phyloP scores from a whole-genome alignment of 2,113 vertebrate species.

The Chloropsis hardwickii region DNA sequence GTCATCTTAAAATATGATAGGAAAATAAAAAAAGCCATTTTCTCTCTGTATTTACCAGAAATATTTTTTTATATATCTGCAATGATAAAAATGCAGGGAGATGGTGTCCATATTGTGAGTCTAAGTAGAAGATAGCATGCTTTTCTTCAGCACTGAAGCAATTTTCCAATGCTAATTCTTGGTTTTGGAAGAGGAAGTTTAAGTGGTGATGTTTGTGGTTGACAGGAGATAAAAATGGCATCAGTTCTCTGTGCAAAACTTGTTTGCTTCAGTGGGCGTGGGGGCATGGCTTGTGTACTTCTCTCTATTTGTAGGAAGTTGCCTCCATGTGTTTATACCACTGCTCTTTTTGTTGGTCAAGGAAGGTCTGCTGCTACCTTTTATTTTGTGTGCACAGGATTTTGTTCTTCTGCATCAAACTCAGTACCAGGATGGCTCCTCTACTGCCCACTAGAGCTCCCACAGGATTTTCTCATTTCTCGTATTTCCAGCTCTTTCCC shows the following conservation, averaged over 20 bases:
- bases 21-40: not conserved
- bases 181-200: not conserved
- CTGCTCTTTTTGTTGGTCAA: not conserved
- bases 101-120: not conserved
- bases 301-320: not conserved
- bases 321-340: not conserved
- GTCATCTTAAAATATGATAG: not conserved
- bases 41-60: not conserved
- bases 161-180: not conserved
- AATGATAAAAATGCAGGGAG: not conserved
- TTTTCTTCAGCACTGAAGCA: not conserved
- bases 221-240: not conserved
- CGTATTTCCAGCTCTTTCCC: not conserved
- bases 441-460: not conserved
- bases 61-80: not conserved
- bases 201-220: not conserved
- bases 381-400: not conserved
- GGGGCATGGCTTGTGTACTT: not conserved
- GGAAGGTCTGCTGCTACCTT: not conserved
- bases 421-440: not conserved
- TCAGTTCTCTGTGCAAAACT: not conserved
- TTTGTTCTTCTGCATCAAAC: not conserved
- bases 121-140: not conserved
- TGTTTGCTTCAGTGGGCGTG: not conserved
- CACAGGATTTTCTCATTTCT: not conserved